These are phyloP conservation scores for Calliopsis andreniformis DNA, from an alignment of 1,140 invertebrate species.

Conservation along the genomic window DNA sequence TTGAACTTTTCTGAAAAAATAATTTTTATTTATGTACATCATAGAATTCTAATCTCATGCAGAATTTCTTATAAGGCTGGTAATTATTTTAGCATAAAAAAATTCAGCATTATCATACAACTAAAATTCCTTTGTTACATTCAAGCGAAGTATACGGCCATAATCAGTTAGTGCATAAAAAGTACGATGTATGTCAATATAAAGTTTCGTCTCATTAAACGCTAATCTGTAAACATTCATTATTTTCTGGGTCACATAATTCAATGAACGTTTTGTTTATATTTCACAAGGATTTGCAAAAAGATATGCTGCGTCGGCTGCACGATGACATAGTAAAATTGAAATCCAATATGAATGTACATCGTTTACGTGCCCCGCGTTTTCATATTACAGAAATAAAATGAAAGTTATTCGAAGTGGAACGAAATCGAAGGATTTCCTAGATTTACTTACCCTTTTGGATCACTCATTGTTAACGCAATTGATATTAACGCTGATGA, in stretches of 20 bases:
- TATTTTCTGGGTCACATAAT: background rate
- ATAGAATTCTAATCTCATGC: background rate
- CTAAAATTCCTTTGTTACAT: slow-evolving; percentile 55
- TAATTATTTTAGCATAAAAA: background rate
- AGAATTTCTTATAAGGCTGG: background rate
- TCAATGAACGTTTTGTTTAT: background rate
- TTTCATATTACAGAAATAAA: slow-evolving; percentile 14
- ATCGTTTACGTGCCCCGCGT: slow-evolving; percentile 30
- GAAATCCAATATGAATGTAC: slow-evolving; percentile 64
- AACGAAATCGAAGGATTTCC: background rate
- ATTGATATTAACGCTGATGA: slow-evolving; percentile 45
- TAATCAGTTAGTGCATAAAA: slow-evolving; percentile 40
- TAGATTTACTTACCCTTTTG: slow-evolving; percentile 72
- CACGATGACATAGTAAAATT: slow-evolving; percentile 82
- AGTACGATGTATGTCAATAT: slow-evolving; percentile 18
- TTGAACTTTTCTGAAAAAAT: background rate
- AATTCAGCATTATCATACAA: background rate
- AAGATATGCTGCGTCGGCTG: slow-evolving; percentile 75
- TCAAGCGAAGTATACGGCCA: slow-evolving; percentile 45
- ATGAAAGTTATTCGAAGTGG: slow-evolving; percentile 19
- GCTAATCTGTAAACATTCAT: background rate
- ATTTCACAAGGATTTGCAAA: slow-evolving; percentile 49
- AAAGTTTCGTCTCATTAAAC: background rate
- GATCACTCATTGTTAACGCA: slow-evolving; percentile 75
- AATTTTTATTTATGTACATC: background rate